Conservation (phyloP, 2,888 invertebrate genomes). For the Cosmia pyralina region DNA sequence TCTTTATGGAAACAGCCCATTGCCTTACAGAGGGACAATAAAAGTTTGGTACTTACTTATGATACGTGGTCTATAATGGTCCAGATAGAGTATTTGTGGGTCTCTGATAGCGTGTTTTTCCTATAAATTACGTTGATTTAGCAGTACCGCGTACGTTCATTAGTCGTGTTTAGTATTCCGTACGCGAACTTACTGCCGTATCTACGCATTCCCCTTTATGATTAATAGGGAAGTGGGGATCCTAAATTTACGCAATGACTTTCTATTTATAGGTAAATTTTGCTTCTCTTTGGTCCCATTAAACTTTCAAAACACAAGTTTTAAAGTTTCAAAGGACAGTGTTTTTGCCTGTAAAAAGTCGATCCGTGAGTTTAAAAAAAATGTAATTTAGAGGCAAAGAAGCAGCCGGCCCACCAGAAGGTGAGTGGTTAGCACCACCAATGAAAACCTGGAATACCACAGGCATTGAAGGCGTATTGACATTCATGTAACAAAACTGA, state of each 20-base stretch:
- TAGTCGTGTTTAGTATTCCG: slow-evolving; percentile 45
- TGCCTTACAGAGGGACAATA: too few relatives aligned
- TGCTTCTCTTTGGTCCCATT: neutral
- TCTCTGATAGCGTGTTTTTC: slow-evolving; percentile 23
- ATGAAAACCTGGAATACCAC: neutral
- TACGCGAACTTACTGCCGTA: slow-evolving; percentile 1
- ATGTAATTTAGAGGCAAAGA: too few relatives aligned
- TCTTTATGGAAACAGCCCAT: neutral
- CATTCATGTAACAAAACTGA: too few relatives aligned
- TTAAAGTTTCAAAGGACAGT: neutral
- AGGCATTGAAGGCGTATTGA: neutral
- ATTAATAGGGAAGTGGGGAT: slow-evolving; percentile 25
- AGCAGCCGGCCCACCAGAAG: too few relatives aligned
- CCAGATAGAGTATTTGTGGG: neutral
- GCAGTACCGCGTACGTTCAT: slow-evolving; percentile 31
- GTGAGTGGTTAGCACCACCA: too few relatives aligned
- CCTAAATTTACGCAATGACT: neutral
- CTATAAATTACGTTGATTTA: slow-evolving; percentile 22
- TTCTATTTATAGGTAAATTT: slow-evolving; percentile 2
- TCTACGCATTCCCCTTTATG: slow-evolving; percentile 30
- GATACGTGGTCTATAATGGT: neutral
- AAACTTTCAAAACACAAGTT: neutral
- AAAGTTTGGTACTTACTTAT: neutral
- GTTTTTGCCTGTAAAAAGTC: neutral
- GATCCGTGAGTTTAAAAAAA: too few relatives aligned